phyloP scores from a whole-genome alignment of 1,140 invertebrate genomes.

The Drosophila neocordata region DNA sequence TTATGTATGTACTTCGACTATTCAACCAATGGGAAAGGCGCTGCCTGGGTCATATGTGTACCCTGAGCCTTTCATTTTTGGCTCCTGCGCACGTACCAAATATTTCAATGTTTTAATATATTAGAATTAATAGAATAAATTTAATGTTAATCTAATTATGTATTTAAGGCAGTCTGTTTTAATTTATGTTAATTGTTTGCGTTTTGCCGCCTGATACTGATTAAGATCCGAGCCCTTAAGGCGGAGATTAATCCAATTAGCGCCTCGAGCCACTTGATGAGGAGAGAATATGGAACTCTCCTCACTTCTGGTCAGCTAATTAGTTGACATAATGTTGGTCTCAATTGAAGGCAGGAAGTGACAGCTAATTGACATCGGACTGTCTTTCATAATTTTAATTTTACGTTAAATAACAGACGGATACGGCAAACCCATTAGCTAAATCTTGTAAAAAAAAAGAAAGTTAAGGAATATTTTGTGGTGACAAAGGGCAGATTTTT shows the following conservation, averaged over 20 bases:
- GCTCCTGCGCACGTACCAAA: not conserved
- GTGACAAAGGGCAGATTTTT: not conserved
- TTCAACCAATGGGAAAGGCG: slow-evolving; percentile 55
- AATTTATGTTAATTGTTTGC: slow-evolving; percentile 47
- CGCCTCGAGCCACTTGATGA: slow-evolving; percentile 43
- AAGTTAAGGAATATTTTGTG: not conserved
- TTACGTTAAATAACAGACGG: not conserved
- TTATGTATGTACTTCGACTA: slow-evolving; percentile 4
- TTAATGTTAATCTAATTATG: slow-evolving; percentile 46
- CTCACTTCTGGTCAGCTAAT: slow-evolving; percentile 38
- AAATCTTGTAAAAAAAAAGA: slow-evolving; percentile 24
- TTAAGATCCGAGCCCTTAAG: slow-evolving; percentile 55
- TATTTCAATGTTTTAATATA: slow-evolving; percentile 4
- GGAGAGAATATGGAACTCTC: not conserved
- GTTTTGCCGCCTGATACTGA: slow-evolving; percentile 16
- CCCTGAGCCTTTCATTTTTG: not conserved
- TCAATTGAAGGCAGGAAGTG: slow-evolving; percentile 43
- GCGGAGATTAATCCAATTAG: slow-evolving; percentile 72
- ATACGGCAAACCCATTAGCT: slow-evolving; percentile 32
- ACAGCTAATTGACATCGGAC: slow-evolving; percentile 49
- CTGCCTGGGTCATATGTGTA: slow-evolving; percentile 31
- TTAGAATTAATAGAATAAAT: slow-evolving; percentile 9
- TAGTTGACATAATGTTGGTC: slow-evolving; percentile 20
- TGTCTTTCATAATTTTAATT: not conserved
- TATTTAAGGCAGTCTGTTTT: slow-evolving; percentile 51